Base-by-base conservation (phyloP, 1,140 invertebrate genomes). In the Lordiphosa clarofinis region DNA sequence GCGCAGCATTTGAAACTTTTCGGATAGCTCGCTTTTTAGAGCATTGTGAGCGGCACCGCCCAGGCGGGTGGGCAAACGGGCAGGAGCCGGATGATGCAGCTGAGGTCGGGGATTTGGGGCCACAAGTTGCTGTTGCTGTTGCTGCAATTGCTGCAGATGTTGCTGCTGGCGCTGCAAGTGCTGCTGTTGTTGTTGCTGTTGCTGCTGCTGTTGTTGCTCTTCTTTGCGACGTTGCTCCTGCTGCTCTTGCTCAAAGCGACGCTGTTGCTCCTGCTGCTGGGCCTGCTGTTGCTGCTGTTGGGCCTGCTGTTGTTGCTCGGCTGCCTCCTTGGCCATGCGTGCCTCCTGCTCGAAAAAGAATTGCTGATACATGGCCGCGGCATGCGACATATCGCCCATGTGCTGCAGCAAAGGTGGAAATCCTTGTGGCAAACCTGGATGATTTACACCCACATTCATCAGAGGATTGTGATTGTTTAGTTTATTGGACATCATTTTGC, bases 311-410 rank as follows among this genome's bases (percentile, higher is more conserved):
- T 91, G 91, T 43, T 91, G 88, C 24, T 91, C 91, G 28, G 90
- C 91, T 2, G 91, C 81, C 89, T 93, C 94, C 89, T 92, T 94
- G 10, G 91, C 93, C 89, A 94, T 90, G 40, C 93, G 90, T 1
- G 92, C 93, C 90, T 95, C 94, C 79, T 94, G 94, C 89, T 95
- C 94, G 89, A 95, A 90, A 65, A 94, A 92, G 65, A 95, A 90
- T 73, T 94, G 94, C 73, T 94, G 93, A 79, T 94, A 94, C 93
- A 94, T 94, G 35, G 93, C 94, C 2, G 94, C 93, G 10, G 93
- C 93, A 69, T 92, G 93, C 67, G 92, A 91, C 68, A 91, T 90
- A 19, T 92, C 91, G 47, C 91, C 90, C 74, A 93, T 89, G 60
- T 92, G 91, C 21, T 91, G 91, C 75, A 92, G 88, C 50, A 92